These are phyloP conservation scores for Parauchenoglanis punctatus DNA, from an alignment of 2,797 vertebrate species.

Conservation along the genomic window DNA sequence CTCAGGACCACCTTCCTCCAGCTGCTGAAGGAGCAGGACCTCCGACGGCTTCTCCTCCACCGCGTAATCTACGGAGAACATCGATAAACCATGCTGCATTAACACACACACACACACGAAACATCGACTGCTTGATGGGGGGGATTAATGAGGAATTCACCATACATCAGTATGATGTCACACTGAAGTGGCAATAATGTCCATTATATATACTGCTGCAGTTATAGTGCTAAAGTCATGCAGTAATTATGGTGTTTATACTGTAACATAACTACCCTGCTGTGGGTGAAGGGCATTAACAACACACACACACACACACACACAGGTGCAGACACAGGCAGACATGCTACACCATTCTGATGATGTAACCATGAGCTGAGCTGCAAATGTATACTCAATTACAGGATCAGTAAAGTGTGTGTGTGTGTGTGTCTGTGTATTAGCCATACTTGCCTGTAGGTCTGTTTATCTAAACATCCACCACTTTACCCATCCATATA, in stretches of 20 bases:
- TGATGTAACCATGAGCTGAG: not conserved
- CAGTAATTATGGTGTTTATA: no score
- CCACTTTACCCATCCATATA: no score
- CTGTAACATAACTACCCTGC: no score
- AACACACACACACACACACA: no score
- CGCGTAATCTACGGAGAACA: conserved; percentile 83
- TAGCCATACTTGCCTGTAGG: no score
- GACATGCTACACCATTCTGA: not conserved
- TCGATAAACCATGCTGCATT: not conserved
- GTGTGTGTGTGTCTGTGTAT: not conserved
- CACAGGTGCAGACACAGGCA: not conserved
- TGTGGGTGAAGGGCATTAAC: no score
- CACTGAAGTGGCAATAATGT: not conserved
- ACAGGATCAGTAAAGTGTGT: not conserved
- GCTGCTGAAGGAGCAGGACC: conserved; percentile 93
- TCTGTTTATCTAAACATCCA: no score
- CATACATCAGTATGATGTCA: not conserved
- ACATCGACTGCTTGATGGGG: not conserved
- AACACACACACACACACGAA: not conserved
- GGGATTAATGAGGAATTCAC: not conserved
- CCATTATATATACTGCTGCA: no score
- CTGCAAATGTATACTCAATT: not conserved
- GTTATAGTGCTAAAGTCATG: not conserved
- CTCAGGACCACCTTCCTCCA: conserved; percentile 92
- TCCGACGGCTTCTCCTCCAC: conserved; percentile 96